These are phyloP conservation scores for Polypterus bichir DNA, from an alignment of 2,113 vertebrate species.

Conservation along the genomic window DNA sequence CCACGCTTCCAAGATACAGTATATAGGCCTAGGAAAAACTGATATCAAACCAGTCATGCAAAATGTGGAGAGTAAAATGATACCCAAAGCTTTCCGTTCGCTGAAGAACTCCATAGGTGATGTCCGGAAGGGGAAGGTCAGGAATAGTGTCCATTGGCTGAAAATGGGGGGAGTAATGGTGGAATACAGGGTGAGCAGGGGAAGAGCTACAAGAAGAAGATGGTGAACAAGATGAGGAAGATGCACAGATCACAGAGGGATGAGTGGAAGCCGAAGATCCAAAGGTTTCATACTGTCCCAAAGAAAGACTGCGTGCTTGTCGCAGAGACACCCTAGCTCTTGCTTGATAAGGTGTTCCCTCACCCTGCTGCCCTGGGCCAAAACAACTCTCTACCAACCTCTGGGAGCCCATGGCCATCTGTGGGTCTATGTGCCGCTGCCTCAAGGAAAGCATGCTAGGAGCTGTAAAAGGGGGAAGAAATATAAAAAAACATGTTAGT, in stretches of 20 bases:
- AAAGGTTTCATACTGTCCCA: slow-evolving; percentile 65
- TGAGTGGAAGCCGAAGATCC: slow-evolving; percentile 36
- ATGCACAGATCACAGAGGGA: slow-evolving; percentile 30
- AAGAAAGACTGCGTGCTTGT: slow-evolving; percentile 70
- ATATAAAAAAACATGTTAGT: slow-evolving; percentile 20
- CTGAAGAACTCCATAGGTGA: slow-evolving; percentile 50
- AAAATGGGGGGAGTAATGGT: slow-evolving; percentile 69
- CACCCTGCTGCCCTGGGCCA: slow-evolving; percentile 48
- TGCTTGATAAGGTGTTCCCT: slow-evolving; percentile 38
- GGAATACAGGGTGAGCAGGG: slow-evolving; percentile 49
- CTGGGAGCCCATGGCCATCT: slow-evolving; percentile 81
- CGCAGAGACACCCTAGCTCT: slow-evolving; percentile 56
- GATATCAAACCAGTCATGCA: slow-evolving; percentile 20
- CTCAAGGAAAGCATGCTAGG: slow-evolving; percentile 79
- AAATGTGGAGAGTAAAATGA: slow-evolving; percentile 31
- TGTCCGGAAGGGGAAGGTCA: slow-evolving; percentile 68
- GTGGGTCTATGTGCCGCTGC: slow-evolving; percentile 82
- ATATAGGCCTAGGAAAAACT: slow-evolving; percentile 25
- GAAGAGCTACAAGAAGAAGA: slow-evolving; percentile 23
- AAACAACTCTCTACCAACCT: slow-evolving; percentile 92
- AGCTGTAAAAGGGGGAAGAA: slow-evolving; percentile 53
- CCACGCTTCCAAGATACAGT: not conserved
- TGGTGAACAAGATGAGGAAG: slow-evolving; percentile 51
- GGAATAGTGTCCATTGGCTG: slow-evolving; percentile 84
- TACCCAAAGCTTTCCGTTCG: slow-evolving; percentile 75